Percentiles rank a stretch among this genome's conserved stretches.
phyloP scores from a whole-genome alignment of 1,140 invertebrate genomes.

The Drosophila virilis region DNA sequence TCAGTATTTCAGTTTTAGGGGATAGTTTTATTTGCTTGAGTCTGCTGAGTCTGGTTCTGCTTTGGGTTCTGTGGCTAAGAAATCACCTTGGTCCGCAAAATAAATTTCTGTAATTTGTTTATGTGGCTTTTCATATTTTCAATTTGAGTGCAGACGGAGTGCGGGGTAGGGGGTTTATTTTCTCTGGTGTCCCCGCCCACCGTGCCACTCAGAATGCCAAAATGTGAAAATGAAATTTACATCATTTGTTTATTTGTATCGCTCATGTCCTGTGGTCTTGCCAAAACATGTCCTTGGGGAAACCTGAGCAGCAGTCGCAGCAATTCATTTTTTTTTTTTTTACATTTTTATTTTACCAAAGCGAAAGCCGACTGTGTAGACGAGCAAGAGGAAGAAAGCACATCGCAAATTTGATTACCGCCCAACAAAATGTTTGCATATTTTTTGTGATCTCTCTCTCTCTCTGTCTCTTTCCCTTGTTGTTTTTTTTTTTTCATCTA shows the following conservation, averaged over 20 bases:
- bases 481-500: slow-evolving; percentile 14
- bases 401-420: slow-evolving; percentile 81
- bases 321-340: slow-evolving; percentile 57
- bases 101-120: slow-evolving; percentile 72
- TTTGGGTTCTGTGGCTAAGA: background rate
- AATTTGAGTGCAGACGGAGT: slow-evolving; percentile 11
- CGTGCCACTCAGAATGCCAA: slow-evolving; percentile 20
- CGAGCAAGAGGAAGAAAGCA: slow-evolving; percentile 44
- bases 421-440: slow-evolving; percentile 70
- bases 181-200: slow-evolving; percentile 4
- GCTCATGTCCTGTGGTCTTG: slow-evolving; percentile 70
- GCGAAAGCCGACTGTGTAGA: slow-evolving; percentile 1
- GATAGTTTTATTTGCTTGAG: slow-evolving; percentile 49
- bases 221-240: slow-evolving; percentile 78
- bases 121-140: slow-evolving; percentile 71
- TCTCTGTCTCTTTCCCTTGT: background rate
- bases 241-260: slow-evolving; percentile 82
- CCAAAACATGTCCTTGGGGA: slow-evolving; percentile 61
- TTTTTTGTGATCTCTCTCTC: slow-evolving; percentile 22
- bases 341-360: slow-evolving; percentile 10
- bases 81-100: slow-evolving; percentile 39
- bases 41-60: background rate
- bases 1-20: slow-evolving; percentile 20
- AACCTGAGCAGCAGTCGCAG: slow-evolving; percentile 47
- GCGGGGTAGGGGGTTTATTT: slow-evolving; percentile 3